Percentiles rank a stretch among this genome's conserved stretches.
Evolutionary conservation across 92 coral and sea anemone genomes (phyloP).

Genomic region (Epizoanthus scotinus): DNA sequence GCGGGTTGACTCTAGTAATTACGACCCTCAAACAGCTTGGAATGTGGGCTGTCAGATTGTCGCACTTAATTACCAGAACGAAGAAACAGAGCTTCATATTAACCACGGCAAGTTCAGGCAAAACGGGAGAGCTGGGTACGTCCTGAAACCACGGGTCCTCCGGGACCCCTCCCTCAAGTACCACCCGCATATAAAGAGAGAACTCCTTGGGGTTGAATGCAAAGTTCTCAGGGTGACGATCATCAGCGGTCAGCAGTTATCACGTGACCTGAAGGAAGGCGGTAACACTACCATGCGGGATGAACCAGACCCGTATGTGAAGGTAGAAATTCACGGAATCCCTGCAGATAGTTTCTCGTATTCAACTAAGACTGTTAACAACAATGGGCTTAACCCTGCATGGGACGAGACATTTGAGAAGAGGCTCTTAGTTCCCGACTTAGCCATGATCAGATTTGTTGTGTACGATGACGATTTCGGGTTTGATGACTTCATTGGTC

Average conservation of each 20-base stretch:
- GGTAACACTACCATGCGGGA: neutral
- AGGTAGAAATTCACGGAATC: conserved; percentile 55
- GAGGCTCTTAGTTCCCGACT: conserved; percentile 59
- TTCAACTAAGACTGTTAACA: conserved; percentile 56
- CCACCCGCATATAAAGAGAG: conserved; percentile 40
- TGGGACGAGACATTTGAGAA: conserved; percentile 63
- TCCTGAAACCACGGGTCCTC: conserved; percentile 64
- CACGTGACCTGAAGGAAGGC: conserved; percentile 38
- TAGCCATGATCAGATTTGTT: conserved; percentile 70
- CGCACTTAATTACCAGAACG: conserved; percentile 75
- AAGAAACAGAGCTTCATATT: conserved; percentile 53
- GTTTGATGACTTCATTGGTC: conserved; percentile 74
- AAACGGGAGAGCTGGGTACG: conserved; percentile 77
- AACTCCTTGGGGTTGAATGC: conserved; percentile 27
- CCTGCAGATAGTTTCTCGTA: conserved; percentile 54
- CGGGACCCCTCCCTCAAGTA: conserved; percentile 38
- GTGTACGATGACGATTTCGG: conserved; percentile 75
- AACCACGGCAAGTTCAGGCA: conserved; percentile 78
- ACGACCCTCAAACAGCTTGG: conserved; percentile 68
- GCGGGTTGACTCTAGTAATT: conserved; percentile 73
- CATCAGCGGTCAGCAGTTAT: conserved; percentile 67
- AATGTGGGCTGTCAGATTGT: conserved; percentile 82
- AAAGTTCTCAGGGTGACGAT: conserved; percentile 48
- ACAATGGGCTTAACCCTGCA: conserved; percentile 73
- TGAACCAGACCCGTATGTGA: conserved; percentile 72